These are phyloP conservation scores for Carassius carassius DNA, from an alignment of 2,113 vertebrate species.

Conservation along the genomic window DNA sequence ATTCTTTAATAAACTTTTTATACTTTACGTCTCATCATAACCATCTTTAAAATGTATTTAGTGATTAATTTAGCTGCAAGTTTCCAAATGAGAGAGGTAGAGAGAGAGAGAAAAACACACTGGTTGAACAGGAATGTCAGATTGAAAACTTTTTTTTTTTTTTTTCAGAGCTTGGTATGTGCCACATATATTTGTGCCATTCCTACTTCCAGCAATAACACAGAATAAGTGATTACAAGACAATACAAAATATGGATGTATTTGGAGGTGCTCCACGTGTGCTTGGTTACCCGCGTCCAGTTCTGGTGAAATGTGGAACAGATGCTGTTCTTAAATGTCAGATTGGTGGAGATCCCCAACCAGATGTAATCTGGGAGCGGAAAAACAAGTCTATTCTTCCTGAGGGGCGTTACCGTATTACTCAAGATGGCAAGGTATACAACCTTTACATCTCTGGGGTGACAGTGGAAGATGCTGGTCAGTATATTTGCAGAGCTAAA, in stretches of 20 bases:
- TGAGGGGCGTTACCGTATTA: constrained; percentile 75
- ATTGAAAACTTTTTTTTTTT: background rate
- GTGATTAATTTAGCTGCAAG: background rate
- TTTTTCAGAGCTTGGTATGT: constrained; percentile 23
- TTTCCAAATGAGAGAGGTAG: background rate
- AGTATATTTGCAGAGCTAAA: constrained; percentile 90
- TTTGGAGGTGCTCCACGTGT: constrained; percentile 87
- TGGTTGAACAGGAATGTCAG: background rate
- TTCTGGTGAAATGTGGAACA: constrained; percentile 77
- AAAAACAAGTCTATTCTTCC: constrained; percentile 78
- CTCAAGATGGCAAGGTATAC: constrained; percentile 82
- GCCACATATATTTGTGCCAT: constrained; percentile 7
- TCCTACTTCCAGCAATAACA: constrained; percentile 1
- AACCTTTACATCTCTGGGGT: constrained; percentile 78
- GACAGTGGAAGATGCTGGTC: constrained; percentile 81
- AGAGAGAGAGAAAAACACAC: background rate
- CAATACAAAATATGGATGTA: constrained; percentile 75
- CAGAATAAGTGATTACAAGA: background rate
- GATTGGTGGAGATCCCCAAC: constrained; percentile 85
- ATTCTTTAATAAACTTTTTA: background rate
- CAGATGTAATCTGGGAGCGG: constrained; percentile 89
- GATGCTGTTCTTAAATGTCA: constrained; percentile 84
- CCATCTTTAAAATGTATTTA: background rate
- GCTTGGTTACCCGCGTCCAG: constrained; percentile 86
- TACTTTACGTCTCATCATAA: background rate